Evolutionary conservation across 2,888 invertebrate species (phyloP).

Genomic region (Cosmia trapezina): DNA sequence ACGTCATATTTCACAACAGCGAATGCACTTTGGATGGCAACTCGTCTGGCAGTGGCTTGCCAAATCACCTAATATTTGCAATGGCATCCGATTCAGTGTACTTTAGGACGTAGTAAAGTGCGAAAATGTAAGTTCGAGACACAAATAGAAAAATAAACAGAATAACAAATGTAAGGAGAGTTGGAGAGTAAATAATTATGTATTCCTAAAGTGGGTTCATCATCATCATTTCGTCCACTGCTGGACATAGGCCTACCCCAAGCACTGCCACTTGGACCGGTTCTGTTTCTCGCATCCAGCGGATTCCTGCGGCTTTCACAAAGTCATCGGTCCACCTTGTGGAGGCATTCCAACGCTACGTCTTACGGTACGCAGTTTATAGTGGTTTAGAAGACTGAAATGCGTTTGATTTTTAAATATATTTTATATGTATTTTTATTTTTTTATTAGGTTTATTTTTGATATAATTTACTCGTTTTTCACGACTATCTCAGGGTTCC

Average conservation of each 20-base stretch:
- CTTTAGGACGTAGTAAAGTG: constrained; percentile 36
- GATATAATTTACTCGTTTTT: no score
- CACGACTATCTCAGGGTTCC: neutral
- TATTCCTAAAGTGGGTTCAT: no score
- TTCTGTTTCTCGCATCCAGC: no score
- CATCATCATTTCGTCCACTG: no score
- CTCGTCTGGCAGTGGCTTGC: constrained; percentile 54
- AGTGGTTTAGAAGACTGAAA: neutral
- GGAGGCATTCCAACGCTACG: no score
- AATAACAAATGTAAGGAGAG: neutral
- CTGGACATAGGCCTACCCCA: no score
- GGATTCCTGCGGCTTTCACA: no score
- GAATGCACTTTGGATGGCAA: constrained; percentile 56
- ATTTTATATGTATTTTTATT: no score
- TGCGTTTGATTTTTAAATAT: no score
- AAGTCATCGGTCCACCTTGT: no score
- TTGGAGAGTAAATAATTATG: neutral
- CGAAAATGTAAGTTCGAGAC: constrained; percentile 19
- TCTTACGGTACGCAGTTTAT: neutral
- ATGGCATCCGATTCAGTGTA: constrained; percentile 58
- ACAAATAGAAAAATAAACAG: constrained; percentile 15
- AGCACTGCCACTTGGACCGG: no score
- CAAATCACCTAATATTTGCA: constrained; percentile 66
- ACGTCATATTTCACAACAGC: constrained; percentile 45
- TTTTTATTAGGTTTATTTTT: neutral